Evolutionary conservation across 2,888 invertebrate species (phyloP), one percentile per base, ranked within the genome.

Genomic region (Pherbina coryleti): DNA sequence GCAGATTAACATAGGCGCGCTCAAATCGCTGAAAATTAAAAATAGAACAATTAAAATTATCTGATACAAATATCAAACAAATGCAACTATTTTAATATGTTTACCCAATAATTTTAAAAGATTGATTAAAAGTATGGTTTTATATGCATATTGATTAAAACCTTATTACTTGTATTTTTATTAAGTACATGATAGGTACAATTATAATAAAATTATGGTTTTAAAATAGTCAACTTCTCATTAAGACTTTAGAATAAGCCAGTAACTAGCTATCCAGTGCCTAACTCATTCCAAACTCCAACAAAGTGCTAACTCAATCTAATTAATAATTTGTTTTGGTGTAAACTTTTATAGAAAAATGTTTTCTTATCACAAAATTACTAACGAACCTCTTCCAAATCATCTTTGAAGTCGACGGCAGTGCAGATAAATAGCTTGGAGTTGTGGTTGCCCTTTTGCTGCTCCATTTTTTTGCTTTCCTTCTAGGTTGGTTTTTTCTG

Each of bases 361-460:
- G 11, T 44, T 44, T 44, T 3, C 44, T 44, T 44, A 44, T 44
- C 44, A 11, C 44, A 44, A 44, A 28, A 28, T 28, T 60, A 69
- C 4, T 7, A 28, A 79, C 74, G 72, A 94, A 96, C 96, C 95
- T 96, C 96, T 90, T 96, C 96, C 90, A 95, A 92, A 91, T 96
- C 96, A 92, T 96, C 96, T 93, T 94, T 95, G 92, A 93, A 94
- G 92, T 96, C 96, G 90, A 96, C 94, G 89, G 93, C 92, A 89
- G 94, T 93, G 90, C 94, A 94, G 91, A 93, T 92, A 91, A 96
- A 95, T 91, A 96, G 92, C 91, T 94, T 95, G 88, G 94, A 94
- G 79, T 77, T 80, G 75, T 79, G 80, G 76, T 78, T 81, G 82
- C 81, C 84, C 84, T 87, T 88, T 83, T 85, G 87, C 78, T 86